Percentiles rank a stretch among this genome's conserved stretches.
Evolutionary conservation across 23 tunicate species (phyloP).

Genomic region (Trididemnum miniatum): DNA sequence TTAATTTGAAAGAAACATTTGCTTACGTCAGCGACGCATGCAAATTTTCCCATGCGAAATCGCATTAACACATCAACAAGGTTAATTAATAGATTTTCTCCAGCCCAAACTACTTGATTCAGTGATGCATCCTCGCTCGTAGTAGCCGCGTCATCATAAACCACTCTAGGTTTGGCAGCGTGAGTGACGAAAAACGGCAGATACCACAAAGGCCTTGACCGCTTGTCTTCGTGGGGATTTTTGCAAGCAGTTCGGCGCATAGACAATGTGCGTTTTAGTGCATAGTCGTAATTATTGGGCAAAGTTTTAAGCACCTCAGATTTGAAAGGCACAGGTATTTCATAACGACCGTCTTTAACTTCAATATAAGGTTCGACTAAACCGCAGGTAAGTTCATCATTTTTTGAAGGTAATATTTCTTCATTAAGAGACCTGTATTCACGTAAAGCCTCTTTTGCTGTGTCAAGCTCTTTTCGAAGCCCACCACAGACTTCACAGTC

Average conservation of each 20-base stretch:
- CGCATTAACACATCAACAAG: not conserved
- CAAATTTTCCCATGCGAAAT: not conserved
- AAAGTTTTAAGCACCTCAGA: not conserved
- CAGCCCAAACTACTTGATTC: constrained; percentile 1
- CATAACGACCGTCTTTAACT: not conserved
- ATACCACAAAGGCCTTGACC: too few relatives aligned
- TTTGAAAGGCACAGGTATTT: constrained; percentile 16
- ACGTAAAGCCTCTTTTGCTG: not conserved
- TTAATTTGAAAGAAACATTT: constrained; percentile 12
- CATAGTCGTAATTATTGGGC: constrained; percentile 8
- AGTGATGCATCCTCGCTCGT: not conserved
- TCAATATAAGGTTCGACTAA: not conserved
- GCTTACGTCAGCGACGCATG: not conserved
- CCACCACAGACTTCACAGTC: not conserved
- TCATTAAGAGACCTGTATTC: not conserved
- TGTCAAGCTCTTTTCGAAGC: not conserved
- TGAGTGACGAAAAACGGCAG: constrained; percentile 14
- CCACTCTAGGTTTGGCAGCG: not conserved
- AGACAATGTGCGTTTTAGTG: not conserved
- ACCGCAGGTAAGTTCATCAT: not conserved
- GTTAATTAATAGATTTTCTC: not conserved
- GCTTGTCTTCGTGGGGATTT: not conserved
- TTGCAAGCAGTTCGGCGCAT: not conserved
- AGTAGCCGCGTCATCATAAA: not conserved
- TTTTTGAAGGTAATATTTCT: not conserved